These are phyloP conservation scores for Polyodon spathula DNA, from an alignment of 2,113 vertebrate species.

Conservation along the genomic window DNA sequence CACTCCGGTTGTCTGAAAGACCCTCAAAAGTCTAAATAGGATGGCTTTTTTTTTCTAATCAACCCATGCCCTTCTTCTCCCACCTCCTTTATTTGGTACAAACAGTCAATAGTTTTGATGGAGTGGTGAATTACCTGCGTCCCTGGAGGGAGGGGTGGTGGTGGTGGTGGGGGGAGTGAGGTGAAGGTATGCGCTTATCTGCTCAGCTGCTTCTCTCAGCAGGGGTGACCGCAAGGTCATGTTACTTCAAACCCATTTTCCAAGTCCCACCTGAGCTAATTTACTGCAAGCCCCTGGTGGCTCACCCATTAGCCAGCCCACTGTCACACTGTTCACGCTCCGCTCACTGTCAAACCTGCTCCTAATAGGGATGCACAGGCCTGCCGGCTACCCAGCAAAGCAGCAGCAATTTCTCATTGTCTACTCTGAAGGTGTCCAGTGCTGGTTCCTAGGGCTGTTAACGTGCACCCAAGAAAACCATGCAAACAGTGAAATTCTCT, in stretches of 20 bases:
- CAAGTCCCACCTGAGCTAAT: constrained; percentile 1
- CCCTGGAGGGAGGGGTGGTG: constrained; percentile 7
- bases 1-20: too few species aligned
- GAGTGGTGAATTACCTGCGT: constrained; percentile 12
- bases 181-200: constrained; percentile 20
- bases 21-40: too few species aligned
- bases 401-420: constrained; percentile 62
- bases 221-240: background rate
- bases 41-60: too few species aligned
- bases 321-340: constrained; percentile 33
- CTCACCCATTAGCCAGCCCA: background rate
- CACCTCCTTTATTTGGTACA: constrained; percentile 12
- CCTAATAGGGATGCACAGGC: constrained; percentile 38
- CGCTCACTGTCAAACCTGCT: too few species aligned
- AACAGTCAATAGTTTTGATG: constrained; percentile 19
- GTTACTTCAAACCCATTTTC: background rate
- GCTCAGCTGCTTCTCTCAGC: background rate
- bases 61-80: background rate
- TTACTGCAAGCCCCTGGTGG: background rate
- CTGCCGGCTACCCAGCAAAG: constrained; percentile 44
- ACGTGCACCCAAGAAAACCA: too few species aligned
- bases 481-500: too few species aligned
- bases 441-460: too few species aligned
- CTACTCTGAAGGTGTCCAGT: constrained; percentile 63
- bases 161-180: too few species aligned